Evolutionary conservation across 2,113 vertebrate species (phyloP).

Genomic region (Callipepla californica): DNA sequence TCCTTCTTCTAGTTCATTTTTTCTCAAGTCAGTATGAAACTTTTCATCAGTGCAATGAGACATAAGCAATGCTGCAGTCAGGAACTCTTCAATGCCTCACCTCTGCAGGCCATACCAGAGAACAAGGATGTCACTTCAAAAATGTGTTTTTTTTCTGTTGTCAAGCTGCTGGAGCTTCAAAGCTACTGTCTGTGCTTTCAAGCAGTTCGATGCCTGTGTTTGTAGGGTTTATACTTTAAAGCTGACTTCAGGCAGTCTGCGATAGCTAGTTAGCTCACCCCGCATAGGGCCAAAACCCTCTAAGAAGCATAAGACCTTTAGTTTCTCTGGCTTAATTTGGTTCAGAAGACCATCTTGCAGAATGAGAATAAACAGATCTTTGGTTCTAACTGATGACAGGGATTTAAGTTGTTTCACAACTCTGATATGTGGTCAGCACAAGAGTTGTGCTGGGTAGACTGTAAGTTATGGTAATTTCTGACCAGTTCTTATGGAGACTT

Average conservation of each 20-base stretch:
- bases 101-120: background rate
- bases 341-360: background rate
- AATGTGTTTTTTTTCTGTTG: background rate
- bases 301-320: background rate
- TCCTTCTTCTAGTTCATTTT: background rate
- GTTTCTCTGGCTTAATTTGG: background rate
- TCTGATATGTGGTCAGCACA: background rate
- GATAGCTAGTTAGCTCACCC: background rate
- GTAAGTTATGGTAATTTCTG: background rate
- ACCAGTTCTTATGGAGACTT: background rate
- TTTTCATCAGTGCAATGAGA: background rate
- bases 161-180: constrained; percentile 12
- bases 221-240: background rate
- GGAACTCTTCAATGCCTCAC: background rate
- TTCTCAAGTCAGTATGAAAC: background rate
- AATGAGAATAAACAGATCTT: background rate
- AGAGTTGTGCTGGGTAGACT: background rate
- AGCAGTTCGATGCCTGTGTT: background rate
- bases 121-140: background rate
- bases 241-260: background rate
- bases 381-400: background rate
- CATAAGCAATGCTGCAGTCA: background rate
- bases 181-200: background rate
- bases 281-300: background rate
- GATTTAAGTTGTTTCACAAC: background rate